Evolutionary conservation across 2,797 vertebrate species (phyloP).

Genomic region (Rhadinocentrus ornatus): DNA sequence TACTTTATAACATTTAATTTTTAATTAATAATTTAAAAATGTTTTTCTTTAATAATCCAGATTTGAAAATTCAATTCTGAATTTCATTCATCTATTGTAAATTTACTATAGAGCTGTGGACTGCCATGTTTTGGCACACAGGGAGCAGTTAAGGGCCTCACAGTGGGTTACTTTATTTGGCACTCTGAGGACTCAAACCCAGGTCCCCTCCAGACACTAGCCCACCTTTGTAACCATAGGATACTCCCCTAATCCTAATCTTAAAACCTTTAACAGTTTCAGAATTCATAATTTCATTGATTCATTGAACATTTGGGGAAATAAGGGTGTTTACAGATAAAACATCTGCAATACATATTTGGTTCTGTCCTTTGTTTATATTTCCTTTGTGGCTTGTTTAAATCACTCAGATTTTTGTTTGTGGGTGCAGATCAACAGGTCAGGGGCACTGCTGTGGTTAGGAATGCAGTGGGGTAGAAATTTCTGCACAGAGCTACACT

Average conservation of each 20-base stretch:
- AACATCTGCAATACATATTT: not conserved
- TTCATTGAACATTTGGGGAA: not conserved
- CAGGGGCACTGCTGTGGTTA: constrained; percentile 23
- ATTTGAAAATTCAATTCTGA: not conserved
- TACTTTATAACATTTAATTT: no score
- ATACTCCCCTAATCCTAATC: no score
- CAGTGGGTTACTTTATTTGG: no score
- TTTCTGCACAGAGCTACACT: constrained; percentile 54
- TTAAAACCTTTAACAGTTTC: no score
- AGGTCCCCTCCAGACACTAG: no score
- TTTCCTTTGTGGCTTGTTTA: constrained; percentile 18
- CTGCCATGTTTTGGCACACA: no score
- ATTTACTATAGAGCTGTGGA: no score
- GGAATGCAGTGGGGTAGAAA: constrained; percentile 65
- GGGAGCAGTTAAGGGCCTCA: no score
- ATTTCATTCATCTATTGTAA: no score
- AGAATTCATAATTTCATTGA: not conserved
- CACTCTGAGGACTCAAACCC: no score
- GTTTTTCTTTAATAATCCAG: not conserved
- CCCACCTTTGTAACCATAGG: no score
- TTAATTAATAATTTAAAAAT: no score
- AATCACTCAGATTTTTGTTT: constrained; percentile 23
- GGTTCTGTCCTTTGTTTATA: constrained; percentile 16
- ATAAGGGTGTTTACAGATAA: not conserved
- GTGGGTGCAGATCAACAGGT: constrained; percentile 41